phyloP scores from a whole-genome alignment of 1,140 invertebrate species.

The Hesperophylax magnus region DNA sequence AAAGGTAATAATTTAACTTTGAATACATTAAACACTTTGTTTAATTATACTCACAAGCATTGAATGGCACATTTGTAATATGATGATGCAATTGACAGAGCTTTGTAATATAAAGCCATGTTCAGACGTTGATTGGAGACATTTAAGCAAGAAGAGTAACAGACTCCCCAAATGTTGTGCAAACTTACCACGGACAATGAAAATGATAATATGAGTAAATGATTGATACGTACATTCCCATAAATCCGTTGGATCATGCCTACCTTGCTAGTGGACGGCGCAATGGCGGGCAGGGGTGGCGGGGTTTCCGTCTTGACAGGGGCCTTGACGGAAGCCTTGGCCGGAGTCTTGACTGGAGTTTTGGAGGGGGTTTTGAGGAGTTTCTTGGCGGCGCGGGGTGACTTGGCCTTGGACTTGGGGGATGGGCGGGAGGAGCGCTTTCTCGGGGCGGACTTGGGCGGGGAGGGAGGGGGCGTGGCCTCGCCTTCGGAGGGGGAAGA shows the following conservation, averaged over 20 bases:
- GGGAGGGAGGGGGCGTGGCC: not conserved
- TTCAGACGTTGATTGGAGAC: too few relatives aligned
- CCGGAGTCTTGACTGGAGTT: slow-evolving; percentile 52
- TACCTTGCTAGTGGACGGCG: slow-evolving; percentile 68
- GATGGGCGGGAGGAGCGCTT: slow-evolving; percentile 58
- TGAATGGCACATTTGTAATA: too few relatives aligned
- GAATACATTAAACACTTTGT: too few relatives aligned
- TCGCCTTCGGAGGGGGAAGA: slow-evolving; percentile 42
- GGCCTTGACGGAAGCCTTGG: slow-evolving; percentile 58
- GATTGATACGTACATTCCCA: slow-evolving; percentile 72
- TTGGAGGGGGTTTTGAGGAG: not conserved
- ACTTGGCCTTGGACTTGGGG: slow-evolving; percentile 59
- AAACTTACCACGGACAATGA: slow-evolving; percentile 40
- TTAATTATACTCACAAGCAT: too few relatives aligned
- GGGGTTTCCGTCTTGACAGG: slow-evolving; percentile 63
- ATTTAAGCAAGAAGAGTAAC: not conserved
- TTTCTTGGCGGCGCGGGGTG: slow-evolving; percentile 41
- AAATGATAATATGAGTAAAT: slow-evolving; percentile 58
- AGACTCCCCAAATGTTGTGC: slow-evolving; percentile 43
- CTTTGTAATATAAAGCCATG: too few relatives aligned
- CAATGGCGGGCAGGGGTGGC: slow-evolving; percentile 59
- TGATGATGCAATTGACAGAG: too few relatives aligned
- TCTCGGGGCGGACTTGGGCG: slow-evolving; percentile 60
- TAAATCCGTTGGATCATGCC: slow-evolving; percentile 73
- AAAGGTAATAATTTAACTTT: too few relatives aligned